Conservation (phyloP, 2,113 vertebrate species). For the Paedocypris sp. region DNA sequence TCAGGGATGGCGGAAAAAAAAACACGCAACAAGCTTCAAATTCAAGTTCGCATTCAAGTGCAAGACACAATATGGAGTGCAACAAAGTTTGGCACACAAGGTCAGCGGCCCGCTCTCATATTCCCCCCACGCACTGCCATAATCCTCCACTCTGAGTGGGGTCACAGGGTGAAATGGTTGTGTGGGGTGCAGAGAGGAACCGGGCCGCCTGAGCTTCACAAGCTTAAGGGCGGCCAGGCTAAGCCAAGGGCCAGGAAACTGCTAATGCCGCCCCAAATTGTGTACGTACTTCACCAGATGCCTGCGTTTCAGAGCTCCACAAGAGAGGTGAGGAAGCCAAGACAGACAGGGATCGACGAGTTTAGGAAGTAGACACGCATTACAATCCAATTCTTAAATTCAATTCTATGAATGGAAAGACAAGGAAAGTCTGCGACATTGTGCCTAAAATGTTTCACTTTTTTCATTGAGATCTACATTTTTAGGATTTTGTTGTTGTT, state of each 20-base stretch:
- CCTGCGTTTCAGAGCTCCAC: constrained; percentile 35
- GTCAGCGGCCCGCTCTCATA: constrained; percentile 1
- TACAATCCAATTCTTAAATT: too few relatives aligned
- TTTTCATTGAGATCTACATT: too few relatives aligned
- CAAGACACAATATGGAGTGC: not conserved
- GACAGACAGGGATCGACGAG: constrained; percentile 17
- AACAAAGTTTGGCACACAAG: not conserved
- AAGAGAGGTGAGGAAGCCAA: constrained; percentile 41
- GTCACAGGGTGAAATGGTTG: constrained; percentile 21
- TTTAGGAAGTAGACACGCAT: not conserved
- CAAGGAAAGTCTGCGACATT: too few relatives aligned
- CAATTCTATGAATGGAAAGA: too few relatives aligned
- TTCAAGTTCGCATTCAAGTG: not conserved
- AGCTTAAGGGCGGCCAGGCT: constrained; percentile 34
- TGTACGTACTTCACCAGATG: constrained; percentile 48
- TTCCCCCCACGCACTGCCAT: constrained; percentile 24
- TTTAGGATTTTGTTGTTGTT: too few relatives aligned
- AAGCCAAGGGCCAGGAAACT: constrained; percentile 41
- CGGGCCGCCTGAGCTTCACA: constrained; percentile 30
- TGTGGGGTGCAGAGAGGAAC: constrained; percentile 6
- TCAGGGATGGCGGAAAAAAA: not conserved
- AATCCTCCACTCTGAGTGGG: constrained; percentile 21
- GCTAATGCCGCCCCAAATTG: constrained; percentile 55
- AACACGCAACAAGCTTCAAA: not conserved
- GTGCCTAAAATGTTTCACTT: too few relatives aligned